Evolutionary conservation across 2,888 invertebrate genomes (phyloP).

Genomic region (Orthosia cruda): DNA sequence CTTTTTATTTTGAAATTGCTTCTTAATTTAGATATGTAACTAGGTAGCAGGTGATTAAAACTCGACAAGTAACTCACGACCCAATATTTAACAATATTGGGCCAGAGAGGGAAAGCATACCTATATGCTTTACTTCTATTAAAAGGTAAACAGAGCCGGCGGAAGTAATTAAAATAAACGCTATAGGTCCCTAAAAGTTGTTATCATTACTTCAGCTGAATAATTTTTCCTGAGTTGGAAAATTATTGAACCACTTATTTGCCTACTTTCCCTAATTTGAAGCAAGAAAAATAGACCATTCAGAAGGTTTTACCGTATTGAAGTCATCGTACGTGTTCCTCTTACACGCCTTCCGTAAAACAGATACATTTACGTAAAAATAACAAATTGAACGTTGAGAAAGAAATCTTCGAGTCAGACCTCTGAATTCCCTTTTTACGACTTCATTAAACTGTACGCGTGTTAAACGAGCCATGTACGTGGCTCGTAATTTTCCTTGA

Average conservation of each 20-base stretch:
- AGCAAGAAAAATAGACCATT: background rate
- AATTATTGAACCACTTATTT: background rate
- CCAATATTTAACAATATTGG: constrained; percentile 16
- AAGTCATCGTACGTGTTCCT: constrained; percentile 9
- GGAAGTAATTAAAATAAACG: constrained; percentile 24
- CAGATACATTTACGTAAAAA: constrained; percentile 42
- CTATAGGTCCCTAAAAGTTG: constrained; percentile 10
- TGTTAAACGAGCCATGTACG: constrained; percentile 81
- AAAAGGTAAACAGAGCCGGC: constrained; percentile 13
- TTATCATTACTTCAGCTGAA: background rate
- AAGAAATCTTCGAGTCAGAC: constrained; percentile 71
- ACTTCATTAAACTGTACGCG: constrained; percentile 80
- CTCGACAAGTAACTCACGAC: background rate
- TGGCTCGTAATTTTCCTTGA: constrained; percentile 80
- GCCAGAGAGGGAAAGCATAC: background rate
- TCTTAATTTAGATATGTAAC: background rate
- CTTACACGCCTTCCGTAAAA: constrained; percentile 20
- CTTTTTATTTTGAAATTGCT: constrained; percentile 10
- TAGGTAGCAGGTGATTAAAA: constrained; percentile 2
- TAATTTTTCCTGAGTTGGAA: background rate
- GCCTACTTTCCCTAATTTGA: background rate
- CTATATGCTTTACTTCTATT: constrained; percentile 33
- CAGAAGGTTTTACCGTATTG: background rate
- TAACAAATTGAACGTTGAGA: constrained; percentile 54
- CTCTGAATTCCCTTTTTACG: constrained; percentile 79